Percentiles rank a stretch among this genome's conserved stretches.
These are phyloP conservation scores for Willisornis vidua DNA, from an alignment of 2,113 vertebrate genomes.

Conservation along the genomic window DNA sequence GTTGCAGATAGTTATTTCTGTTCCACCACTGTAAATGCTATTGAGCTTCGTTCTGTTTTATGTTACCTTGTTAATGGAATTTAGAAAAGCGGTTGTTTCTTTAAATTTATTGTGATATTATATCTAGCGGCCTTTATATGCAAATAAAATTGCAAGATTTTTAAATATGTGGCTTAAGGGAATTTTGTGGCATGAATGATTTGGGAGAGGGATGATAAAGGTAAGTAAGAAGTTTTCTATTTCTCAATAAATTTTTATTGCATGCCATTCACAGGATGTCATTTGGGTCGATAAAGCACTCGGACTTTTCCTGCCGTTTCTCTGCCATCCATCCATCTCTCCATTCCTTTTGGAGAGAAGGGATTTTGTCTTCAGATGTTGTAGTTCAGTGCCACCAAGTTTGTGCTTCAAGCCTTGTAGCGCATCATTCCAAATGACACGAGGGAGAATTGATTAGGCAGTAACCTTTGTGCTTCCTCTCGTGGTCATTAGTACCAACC, in stretches of 20 bases:
- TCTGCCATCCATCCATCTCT: background rate
- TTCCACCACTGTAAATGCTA: conserved; percentile 93
- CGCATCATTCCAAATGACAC: accelerated
- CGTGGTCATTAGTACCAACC: background rate
- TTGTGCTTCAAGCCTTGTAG: background rate
- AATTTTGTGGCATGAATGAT: background rate
- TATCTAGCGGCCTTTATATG: conserved; percentile 99
- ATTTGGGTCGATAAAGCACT: conserved; percentile 7
- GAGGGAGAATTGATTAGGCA: background rate
- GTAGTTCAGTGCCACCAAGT: background rate
- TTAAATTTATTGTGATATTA: conserved; percentile 98
- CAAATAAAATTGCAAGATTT: conserved; percentile 99
- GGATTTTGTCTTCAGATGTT: background rate
- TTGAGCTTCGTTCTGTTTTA: conserved; percentile 86
- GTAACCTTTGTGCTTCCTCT: background rate
- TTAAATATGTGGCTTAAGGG: conserved; percentile 75
- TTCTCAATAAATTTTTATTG: conserved; percentile 44
- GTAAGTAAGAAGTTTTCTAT: conserved; percentile 24
- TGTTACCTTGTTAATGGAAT: conserved; percentile 90
- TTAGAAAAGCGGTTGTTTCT: conserved; percentile 89
- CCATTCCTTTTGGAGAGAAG: background rate
- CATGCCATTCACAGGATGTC: background rate
- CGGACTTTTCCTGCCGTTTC: background rate
- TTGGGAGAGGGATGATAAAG: background rate
- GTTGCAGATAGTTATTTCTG: conserved; percentile 93